Base-by-base conservation (phyloP, 2,113 vertebrate species). In the Nyctereutes procyonoides region DNA sequence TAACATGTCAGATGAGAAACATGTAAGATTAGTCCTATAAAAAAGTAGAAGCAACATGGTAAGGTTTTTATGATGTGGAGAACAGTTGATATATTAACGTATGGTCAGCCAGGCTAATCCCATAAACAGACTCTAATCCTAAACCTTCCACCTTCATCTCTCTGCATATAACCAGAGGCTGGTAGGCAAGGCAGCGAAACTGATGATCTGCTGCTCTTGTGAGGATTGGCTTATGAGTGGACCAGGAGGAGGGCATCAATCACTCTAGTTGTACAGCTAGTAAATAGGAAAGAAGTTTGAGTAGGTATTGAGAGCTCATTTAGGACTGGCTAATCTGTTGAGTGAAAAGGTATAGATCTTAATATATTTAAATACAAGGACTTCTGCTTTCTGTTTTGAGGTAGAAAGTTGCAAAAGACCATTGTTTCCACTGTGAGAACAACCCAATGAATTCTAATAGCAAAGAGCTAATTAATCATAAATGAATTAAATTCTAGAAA, bases 401-500 rank as follows among this genome's bases (percentile, higher is more conserved):
- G 43, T 63, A 84, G 74, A 63, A 94, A n/a, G 26, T 88, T 91
- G 30, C 28, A 94, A 87, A 94, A 71, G 35, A 63, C 22, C 67
- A n/a, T 71, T 9, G 0, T 16, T 93, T 58, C 10, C 79, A 48
- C 38, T 82, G 3, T 81, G 88, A 94, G 28, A 51, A 35, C 13
- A 82, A 69, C 1, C 26, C 16, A 16, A 69, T 81, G 74, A 62
- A 69, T 15, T 35, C 5, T 38, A 74, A 58, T 28, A 96, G 8
- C 19, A 88, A 94, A 80, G 63, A 80, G 58, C 35, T 82, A 62
- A 92, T 80, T 22, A 85, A 76, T 74, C 30, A 56, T 9, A 63
- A 83, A 8, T 38, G 17, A 74, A 55, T 88, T 94, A 76, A 32
- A 82, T 53, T 95, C n/a, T 88, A 91, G 43, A 69, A 93, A 71